Base-by-base conservation (phyloP, 1,140 invertebrate genomes). In the Aphaenogaster floridana region DNA sequence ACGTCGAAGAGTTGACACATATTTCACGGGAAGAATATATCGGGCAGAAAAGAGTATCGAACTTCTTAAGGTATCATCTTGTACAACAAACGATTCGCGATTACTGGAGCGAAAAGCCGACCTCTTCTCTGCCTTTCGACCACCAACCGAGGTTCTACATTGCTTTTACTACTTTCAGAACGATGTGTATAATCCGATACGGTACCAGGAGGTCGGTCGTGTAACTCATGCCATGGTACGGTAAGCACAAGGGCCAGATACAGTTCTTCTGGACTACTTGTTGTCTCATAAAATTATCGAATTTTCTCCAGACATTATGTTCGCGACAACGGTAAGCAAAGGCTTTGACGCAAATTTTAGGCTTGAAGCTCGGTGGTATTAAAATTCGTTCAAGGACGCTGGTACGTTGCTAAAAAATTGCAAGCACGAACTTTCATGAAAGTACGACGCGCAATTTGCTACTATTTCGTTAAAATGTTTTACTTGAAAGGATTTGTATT, bases 51-150 rank as follows among this genome's bases (percentile, higher is more conserved):
- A 36, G 52, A 34, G 4, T 84, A 84, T 84, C n/a, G 28, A 57
- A 59, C 36, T 88, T 17, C 80, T 90, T 74, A 61, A 69, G 64
- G 54, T 86, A 66, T 88, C 71, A 52, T 71, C 91, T 92, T 90
- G 90, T 91, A 84, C 88, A 87, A 90, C 91, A 92, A 93, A 93
- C 93, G 93, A 93, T 94, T 86, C 81, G 69, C 91, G 89, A 91
- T 94, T 94, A 93, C 88, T 93, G 92, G 93, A 94, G 93, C 93
- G 93, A 93, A 89, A 93, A 93, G 71, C 88, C 92, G 89, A 92
- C 91, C 92, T 92, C 87, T 90, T 92, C 91, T 90, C 78, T 63
- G 66, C 81, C 80, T 89, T 74, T 88, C 63, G 71, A 76, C 69
- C 89, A 59, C 57, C 80, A 61, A 68, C 52, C 66, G 50, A 61